Base-by-base conservation (phyloP, 2,888 invertebrate species). In the Tridacna crocea region DNA sequence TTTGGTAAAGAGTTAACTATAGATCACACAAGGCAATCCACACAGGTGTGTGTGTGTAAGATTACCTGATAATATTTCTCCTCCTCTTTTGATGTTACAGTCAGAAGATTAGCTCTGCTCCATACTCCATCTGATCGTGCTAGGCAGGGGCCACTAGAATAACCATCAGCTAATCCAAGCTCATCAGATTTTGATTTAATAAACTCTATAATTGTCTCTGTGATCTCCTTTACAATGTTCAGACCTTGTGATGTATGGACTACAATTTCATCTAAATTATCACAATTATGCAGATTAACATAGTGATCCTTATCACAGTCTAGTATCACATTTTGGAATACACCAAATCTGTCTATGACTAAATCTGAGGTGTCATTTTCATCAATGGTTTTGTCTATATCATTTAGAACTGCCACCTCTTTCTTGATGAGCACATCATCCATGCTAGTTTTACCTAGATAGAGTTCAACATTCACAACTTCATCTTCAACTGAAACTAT, bases 141-240 rank as follows among this genome's bases (percentile, higher is more conserved):
- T 26, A 96, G 95, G 92, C 97, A 97, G 8, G 96, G 95, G 84
- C 97, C 96, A 0, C 96, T 97, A 3, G 95, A 92, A 10, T 95
- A 93, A 15, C 77, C 79, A 89, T 95, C 95, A 0, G 95, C 95
- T 77, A 61, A 24, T 1, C 95, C 93, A 17, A 94, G 90, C 46
- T 94, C 94, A 88, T 96, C 96, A 68, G 77, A 61, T 13, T 79
- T 80, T 46, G 65, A 77, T 27, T 85, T 77, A 12, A 89, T 87
- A 72, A 66, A 65, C 60, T 84, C 81, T 1, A 24, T 68, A 13
- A 85, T 83, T 47, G 58, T 73, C 58, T 74, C 78, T 55, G 55
- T 72, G 6, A 88, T 76, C 19, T 81, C 79, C n/a, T 83, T 70
- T n/a, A 85, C 24, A 12, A 63, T 22, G 36, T 61, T 70, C 24